A percentile compares a stretch with the other conserved stretches of the same genome.
phyloP scores from a whole-genome alignment of 1,140 invertebrate species.

The Pachyrhynchus sulphureomaculatus region DNA sequence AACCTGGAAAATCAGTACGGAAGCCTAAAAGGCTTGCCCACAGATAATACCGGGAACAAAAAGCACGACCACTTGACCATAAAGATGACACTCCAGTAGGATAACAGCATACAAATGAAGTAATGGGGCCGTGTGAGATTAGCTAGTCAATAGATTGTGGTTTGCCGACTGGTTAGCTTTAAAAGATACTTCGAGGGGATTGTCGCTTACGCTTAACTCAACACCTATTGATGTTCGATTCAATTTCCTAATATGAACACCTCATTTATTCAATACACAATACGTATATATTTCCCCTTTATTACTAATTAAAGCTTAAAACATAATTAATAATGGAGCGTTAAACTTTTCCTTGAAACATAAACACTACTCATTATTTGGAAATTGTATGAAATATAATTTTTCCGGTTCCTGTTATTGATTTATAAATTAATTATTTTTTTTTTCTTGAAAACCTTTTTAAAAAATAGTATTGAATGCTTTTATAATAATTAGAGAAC shows the following conservation, averaged over 20 bases:
- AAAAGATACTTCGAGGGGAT: conserved; percentile 12
- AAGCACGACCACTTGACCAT: conserved; percentile 24
- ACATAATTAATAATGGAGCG: conserved; percentile 4
- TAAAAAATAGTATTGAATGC: too few species aligned
- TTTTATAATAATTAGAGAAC: too few species aligned
- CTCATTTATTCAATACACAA: conserved; percentile 11
- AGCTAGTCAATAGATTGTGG: conserved; percentile 15
- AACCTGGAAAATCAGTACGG: conserved; percentile 21
- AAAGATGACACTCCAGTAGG: conserved; percentile 18
- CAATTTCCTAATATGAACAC: conserved; percentile 16
- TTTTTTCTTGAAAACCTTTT: too few species aligned
- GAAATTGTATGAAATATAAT: too few species aligned
- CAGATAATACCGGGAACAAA: conserved; percentile 21
- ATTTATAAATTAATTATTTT: too few species aligned
- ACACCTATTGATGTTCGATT: conserved; percentile 5
- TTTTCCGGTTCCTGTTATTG: too few species aligned
- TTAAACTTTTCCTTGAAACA: too few species aligned
- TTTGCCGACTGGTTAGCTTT: conserved; percentile 15
- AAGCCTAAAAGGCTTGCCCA: conserved; percentile 16
- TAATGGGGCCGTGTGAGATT: conserved; percentile 16
- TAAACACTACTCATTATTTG: too few species aligned
- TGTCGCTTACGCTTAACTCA: conserved; percentile 10
- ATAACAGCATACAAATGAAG: conserved; percentile 27
- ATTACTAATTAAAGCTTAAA: conserved; percentile 6
- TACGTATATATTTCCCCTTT: conserved; percentile 8